Evolutionary conservation across 2,113 vertebrate genomes (phyloP).

Genomic region (Malurus melanocephalus): DNA sequence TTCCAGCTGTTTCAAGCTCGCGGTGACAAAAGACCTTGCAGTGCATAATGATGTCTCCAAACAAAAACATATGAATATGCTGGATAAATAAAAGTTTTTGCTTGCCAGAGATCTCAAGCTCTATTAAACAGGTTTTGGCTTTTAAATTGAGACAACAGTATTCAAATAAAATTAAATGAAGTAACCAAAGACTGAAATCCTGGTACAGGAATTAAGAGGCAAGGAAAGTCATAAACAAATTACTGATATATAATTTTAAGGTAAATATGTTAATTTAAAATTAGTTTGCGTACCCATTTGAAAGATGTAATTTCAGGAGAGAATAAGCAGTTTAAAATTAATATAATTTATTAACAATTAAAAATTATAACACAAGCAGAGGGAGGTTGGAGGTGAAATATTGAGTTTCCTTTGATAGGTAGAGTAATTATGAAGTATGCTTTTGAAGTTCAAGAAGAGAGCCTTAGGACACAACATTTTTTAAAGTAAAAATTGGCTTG

Average conservation of each 20-base stretch:
- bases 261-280: slow-evolving; percentile 59
- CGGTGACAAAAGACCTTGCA: neutral
- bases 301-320: slow-evolving; percentile 67
- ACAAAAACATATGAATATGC: neutral
- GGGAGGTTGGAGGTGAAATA: slow-evolving; percentile 86
- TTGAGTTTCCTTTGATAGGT: slow-evolving; percentile 88
- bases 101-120: neutral
- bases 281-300: slow-evolving; percentile 46
- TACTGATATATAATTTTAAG: slow-evolving; percentile 34
- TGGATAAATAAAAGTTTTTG: neutral
- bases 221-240: slow-evolving; percentile 45
- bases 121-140: neutral
- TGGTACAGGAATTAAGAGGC: neutral
- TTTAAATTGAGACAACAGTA: slow-evolving; percentile 5
- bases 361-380: slow-evolving; percentile 81
- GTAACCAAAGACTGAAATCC: slow-evolving; percentile 9
- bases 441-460: slow-evolving; percentile 89
- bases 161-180: slow-evolving; percentile 24
- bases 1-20: neutral
- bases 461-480: slow-evolving; percentile 88
- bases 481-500: slow-evolving; percentile 84
- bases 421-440: slow-evolving; percentile 86
- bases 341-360: slow-evolving; percentile 83
- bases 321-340: slow-evolving; percentile 74
- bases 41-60: neutral